phyloP scores from a whole-genome alignment of 2,888 invertebrate species.

The Danaus chrysippus region DNA sequence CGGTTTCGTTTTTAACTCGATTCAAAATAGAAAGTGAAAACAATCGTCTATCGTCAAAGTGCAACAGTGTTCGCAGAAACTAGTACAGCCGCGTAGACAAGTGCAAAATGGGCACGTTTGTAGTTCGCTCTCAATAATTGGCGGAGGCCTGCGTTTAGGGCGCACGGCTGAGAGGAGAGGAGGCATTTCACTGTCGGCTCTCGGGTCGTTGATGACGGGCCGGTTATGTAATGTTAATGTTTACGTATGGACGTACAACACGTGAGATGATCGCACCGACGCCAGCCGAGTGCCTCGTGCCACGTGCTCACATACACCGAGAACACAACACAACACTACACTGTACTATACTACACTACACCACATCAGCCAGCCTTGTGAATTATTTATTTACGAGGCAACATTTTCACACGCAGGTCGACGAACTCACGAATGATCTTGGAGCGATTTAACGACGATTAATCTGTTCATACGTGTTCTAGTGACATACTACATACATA shows the following conservation, averaged over 20 bases:
- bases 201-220: constrained; percentile 72
- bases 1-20: constrained; percentile 11
- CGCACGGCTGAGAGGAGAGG: constrained; percentile 42
- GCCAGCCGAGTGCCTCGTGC: no score
- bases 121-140: constrained; percentile 33
- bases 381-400: constrained; percentile 79
- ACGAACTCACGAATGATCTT: constrained; percentile 74
- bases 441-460: constrained; percentile 73
- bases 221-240: constrained; percentile 78
- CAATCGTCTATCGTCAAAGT: constrained; percentile 15
- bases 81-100: constrained; percentile 19
- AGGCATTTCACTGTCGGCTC: constrained; percentile 67
- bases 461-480: constrained; percentile 57
- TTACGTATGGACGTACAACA: constrained; percentile 76
- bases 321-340: no score
- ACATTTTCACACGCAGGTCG: constrained; percentile 79
- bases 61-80: constrained; percentile 19
- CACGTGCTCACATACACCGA: no score
- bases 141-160: constrained; percentile 34
- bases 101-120: constrained; percentile 21
- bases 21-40: constrained; percentile 24
- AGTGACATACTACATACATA: constrained; percentile 43
- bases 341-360: no score
- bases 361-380: constrained; percentile 69
- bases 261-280: constrained; percentile 26